These are phyloP conservation scores for Paramuricea clavata DNA, from an alignment of 92 coral and sea anemone species.

Conservation along the genomic window DNA sequence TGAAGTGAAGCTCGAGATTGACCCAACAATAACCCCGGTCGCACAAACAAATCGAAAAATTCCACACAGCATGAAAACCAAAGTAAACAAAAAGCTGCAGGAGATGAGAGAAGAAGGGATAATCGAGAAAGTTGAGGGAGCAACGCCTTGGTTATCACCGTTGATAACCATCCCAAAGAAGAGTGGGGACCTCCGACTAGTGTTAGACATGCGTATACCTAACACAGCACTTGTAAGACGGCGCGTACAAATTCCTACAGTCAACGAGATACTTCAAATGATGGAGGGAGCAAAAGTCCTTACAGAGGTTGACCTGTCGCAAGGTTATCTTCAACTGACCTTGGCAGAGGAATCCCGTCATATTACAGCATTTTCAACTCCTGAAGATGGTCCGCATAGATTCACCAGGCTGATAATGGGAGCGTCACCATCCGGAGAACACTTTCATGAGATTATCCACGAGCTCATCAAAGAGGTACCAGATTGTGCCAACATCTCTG, in stretches of 20 bases:
- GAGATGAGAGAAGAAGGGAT: constrained; percentile 59
- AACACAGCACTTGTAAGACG: constrained; percentile 58
- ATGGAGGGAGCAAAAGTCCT: constrained; percentile 65
- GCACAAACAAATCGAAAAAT: constrained; percentile 56
- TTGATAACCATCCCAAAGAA: constrained; percentile 66
- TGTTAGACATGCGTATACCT: constrained; percentile 62
- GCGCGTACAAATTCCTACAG: constrained; percentile 67
- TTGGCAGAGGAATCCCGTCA: constrained; percentile 70
- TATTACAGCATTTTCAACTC: constrained; percentile 62
- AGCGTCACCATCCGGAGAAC: constrained; percentile 59
- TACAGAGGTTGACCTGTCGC: constrained; percentile 52
- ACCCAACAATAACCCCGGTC: constrained; percentile 58
- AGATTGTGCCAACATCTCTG: constrained; percentile 28
- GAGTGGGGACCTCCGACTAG: constrained; percentile 64
- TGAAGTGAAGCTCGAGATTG: constrained; percentile 66
- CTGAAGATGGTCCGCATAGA: constrained; percentile 58
- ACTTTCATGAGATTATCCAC: constrained; percentile 63
- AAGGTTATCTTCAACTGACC: constrained; percentile 56
- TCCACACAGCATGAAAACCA: constrained; percentile 61
- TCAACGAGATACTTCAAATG: constrained; percentile 59
- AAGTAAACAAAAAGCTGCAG: constrained; percentile 53
- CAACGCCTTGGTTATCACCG: constrained; percentile 66
- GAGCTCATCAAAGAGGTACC: constrained; percentile 51
- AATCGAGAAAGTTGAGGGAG: constrained; percentile 58
- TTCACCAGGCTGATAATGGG: constrained; percentile 43